Percentiles rank a stretch among this genome's conserved stretches.
These are phyloP conservation scores for Pocillopora damicornis DNA, from an alignment of 64 coral and sea anemone species.

Conservation along the genomic window DNA sequence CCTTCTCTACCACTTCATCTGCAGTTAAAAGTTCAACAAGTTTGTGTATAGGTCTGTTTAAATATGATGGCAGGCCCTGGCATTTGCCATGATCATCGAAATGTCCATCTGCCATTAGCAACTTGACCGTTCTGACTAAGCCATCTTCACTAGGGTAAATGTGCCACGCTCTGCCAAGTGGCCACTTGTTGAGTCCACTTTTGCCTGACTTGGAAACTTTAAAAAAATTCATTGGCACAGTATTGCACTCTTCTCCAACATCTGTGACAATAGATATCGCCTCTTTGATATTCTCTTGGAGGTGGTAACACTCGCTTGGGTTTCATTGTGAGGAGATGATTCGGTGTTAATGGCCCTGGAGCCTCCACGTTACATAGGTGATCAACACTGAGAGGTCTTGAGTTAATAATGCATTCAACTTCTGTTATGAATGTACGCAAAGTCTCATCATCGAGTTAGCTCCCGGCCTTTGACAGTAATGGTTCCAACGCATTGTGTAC, in stretches of 20 bases:
- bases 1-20: constrained; percentile 4
- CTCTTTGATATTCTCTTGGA: neutral
- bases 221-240: neutral
- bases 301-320: neutral
- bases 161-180: constrained; percentile 16
- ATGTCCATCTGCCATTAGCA: constrained; percentile 7
- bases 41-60: constrained; percentile 17
- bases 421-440: neutral
- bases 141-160: neutral
- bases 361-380: neutral
- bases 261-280: neutral
- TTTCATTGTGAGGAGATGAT: neutral
- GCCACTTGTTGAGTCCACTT: constrained; percentile 48
- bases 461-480: neutral
- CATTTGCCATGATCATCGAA: constrained; percentile 26
- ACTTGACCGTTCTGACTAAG: neutral
- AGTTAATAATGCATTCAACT: neutral
- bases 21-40: constrained; percentile 11
- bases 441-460: neutral
- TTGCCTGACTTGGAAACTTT: neutral
- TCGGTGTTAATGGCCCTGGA: neutral
- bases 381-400: neutral
- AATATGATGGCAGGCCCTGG: constrained; percentile 9
- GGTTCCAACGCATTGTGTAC: neutral
- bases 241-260: constrained; percentile 11